Conservation (phyloP, 2,888 invertebrate species). For the Sepiola atlantica region DNA sequence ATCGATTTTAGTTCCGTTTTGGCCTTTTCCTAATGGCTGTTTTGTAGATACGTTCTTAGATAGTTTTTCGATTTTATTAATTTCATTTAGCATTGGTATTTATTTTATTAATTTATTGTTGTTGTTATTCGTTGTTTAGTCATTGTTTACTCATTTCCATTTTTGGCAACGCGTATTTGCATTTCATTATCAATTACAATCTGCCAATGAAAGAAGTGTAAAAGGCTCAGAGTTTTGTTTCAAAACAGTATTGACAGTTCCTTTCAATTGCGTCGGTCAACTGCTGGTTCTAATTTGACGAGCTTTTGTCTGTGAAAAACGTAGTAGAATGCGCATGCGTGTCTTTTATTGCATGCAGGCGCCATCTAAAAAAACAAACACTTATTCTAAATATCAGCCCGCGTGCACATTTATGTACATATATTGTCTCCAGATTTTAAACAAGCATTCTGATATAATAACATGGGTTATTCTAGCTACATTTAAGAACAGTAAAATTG, state of each 20-base stretch:
- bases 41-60: no score
- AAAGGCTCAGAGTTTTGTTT: neutral
- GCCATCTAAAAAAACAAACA: neutral
- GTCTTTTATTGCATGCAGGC: neutral
- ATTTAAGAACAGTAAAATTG: no score
- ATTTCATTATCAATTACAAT: constrained; percentile 16
- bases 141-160: neutral
- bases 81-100: neutral
- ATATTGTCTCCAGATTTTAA: no score
- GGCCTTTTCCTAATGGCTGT: no score
- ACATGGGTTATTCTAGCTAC: no score
- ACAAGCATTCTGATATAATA: no score
- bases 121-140: neutral
- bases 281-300: neutral
- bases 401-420: neutral
- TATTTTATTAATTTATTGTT: neutral
- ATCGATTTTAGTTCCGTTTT: no score
- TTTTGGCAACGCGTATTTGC: neutral
- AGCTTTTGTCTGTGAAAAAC: neutral
- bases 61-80: neutral
- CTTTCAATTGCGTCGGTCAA: neutral
- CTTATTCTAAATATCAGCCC: neutral
- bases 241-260: neutral
- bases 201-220: neutral
- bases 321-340: neutral